A percentile compares a stretch with the other conserved stretches of the same genome.
Conservation (phyloP, 2,113 vertebrate species). For the Eonycteris spelaea region DNA sequence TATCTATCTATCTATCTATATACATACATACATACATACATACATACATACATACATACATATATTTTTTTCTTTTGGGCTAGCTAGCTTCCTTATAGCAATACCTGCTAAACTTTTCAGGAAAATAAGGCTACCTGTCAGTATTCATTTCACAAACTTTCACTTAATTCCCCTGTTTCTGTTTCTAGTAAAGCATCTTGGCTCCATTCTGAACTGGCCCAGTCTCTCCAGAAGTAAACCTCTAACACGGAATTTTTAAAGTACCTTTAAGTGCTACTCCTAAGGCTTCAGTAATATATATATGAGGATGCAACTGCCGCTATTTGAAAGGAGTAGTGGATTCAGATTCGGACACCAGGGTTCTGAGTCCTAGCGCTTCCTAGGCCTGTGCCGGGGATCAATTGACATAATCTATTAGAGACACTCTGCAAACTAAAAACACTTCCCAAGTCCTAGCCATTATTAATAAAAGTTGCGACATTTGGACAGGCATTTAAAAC, state of each 20-base stretch:
- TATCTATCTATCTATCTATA: too few relatives aligned
- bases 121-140: neutral
- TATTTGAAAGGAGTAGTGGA: neutral
- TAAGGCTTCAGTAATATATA: neutral
- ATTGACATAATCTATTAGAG: neutral
- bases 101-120: neutral
- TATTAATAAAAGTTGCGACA: conserved; percentile 58
- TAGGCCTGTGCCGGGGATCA: neutral
- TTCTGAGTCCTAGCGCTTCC: neutral
- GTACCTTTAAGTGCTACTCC: neutral
- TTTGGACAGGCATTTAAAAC: conserved; percentile 34
- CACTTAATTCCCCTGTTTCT: neutral
- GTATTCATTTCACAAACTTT: conserved; percentile 4
- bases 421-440: neutral
- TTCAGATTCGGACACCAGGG: neutral
- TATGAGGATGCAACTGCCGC: neutral
- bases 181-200: neutral
- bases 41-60: too few relatives aligned
- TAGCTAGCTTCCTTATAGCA: neutral
- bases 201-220: neutral
- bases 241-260: neutral
- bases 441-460: neutral
- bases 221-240: neutral
- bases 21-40: too few relatives aligned
- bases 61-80: neutral